phyloP scores from a whole-genome alignment of 92 coral and sea anemone genomes.

The Palythoa grandiflora region DNA sequence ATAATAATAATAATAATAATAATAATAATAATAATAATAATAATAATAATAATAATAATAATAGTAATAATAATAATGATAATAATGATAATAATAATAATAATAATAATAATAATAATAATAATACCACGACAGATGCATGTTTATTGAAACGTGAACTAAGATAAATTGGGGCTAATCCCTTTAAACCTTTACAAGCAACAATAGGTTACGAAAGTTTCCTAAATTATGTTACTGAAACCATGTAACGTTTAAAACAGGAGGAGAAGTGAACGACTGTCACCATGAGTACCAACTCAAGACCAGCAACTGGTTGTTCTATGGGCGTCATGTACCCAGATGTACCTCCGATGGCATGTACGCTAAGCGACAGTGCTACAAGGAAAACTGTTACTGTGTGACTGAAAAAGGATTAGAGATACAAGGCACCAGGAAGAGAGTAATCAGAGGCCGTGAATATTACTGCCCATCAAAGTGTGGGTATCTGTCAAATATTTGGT shows the following conservation, averaged over 20 bases:
- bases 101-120: no score
- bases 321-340: conserved; percentile 77
- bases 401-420: conserved; percentile 75
- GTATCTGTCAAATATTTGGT: not conserved
- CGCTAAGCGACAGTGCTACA: conserved; percentile 73
- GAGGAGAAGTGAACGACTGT: conserved; percentile 62
- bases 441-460: conserved; percentile 60
- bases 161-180: no score
- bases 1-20: no score
- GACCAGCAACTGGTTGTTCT: conserved; percentile 79
- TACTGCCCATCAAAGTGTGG: conserved; percentile 39
- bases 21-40: no score
- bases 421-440: conserved; percentile 59
- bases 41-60: no score
- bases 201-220: no score
- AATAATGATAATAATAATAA: no score
- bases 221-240: not conserved
- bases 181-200: not conserved
- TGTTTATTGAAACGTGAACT: no score
- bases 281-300: conserved; percentile 74
- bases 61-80: no score
- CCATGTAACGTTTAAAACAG: conserved; percentile 42
- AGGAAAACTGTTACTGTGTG: conserved; percentile 78
- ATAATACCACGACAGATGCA: no score
- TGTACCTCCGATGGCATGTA: conserved; percentile 80